A percentile compares a stretch with the other conserved stretches of the same genome.
Evolutionary conservation across 2,797 vertebrate species (phyloP).

Genomic region (Coregonus suidteri): DNA sequence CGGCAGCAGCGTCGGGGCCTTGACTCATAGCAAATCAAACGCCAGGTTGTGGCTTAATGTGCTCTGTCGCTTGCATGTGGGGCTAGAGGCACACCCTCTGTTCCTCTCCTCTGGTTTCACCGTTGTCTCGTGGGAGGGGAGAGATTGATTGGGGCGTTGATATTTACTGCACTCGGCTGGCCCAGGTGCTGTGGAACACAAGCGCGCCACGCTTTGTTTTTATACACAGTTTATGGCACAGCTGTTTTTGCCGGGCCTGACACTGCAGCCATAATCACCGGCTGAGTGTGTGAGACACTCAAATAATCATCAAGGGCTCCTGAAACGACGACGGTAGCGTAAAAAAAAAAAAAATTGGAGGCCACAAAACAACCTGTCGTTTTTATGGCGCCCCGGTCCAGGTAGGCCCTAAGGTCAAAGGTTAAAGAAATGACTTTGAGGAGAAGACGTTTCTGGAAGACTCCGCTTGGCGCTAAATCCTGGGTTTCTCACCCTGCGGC

Average conservation of each 20-base stretch:
- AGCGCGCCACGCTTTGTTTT: conserved; percentile 71
- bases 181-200: conserved; percentile 70
- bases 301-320: conserved; percentile 69
- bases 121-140: conserved; percentile 51
- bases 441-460: background rate
- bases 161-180: conserved; percentile 75
- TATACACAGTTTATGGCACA: conserved; percentile 76
- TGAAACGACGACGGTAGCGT: conserved; percentile 57
- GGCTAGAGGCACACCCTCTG: conserved; percentile 22
- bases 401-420: conserved; percentile 33
- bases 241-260: conserved; percentile 72
- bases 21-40: conserved; percentile 42
- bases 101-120: conserved; percentile 57
- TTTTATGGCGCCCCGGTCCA: background rate
- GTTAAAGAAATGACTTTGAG: conserved; percentile 33
- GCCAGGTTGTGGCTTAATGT: conserved; percentile 48
- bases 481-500: conserved; percentile 32
- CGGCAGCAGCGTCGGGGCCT: conserved; percentile 21
- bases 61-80: conserved; percentile 46
- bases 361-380: conserved; percentile 19
- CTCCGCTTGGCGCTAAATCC: background rate
- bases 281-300: conserved; percentile 50
- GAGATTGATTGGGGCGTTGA: conserved; percentile 60
- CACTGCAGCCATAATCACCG: conserved; percentile 65
- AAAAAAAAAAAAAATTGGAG: conserved; percentile 18